Conservation (phyloP, 2,888 invertebrate genomes). For the Muscina levida region DNA sequence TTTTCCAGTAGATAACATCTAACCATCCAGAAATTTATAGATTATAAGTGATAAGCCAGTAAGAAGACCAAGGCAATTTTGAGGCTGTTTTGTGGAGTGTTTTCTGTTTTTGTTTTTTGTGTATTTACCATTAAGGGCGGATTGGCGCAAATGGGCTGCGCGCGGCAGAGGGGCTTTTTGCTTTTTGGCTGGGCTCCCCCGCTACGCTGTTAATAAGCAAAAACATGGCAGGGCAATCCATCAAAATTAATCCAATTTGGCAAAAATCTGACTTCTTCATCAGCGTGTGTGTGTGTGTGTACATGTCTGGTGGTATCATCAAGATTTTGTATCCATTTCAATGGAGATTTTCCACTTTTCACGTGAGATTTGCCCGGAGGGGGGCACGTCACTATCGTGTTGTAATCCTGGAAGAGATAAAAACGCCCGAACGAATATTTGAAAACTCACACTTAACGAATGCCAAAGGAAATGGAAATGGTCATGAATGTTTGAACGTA, state of each 20-base stretch:
- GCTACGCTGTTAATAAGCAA: too few relatives aligned
- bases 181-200: too few relatives aligned
- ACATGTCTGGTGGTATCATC: neutral
- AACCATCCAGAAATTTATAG: neutral
- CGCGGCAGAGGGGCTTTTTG: too few relatives aligned
- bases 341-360: conserved; percentile 12
- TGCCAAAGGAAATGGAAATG: conserved; percentile 8
- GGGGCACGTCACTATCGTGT: too few relatives aligned
- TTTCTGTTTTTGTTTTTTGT: too few relatives aligned
- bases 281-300: neutral
- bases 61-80: conserved; percentile 14
- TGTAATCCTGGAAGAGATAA: neutral
- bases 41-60: conserved; percentile 19
- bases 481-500: too few relatives aligned
- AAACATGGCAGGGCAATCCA: conserved; percentile 1
- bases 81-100: too few relatives aligned
- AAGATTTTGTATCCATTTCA: conserved; percentile 21
- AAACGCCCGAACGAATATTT: neutral
- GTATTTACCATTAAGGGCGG: too few relatives aligned
- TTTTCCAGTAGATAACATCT: conserved; percentile 13
- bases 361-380: neutral
- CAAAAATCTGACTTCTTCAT: neutral
- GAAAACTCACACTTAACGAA: neutral
- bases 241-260: conserved; percentile 33
- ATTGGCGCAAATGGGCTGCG: too few relatives aligned